Conservation (phyloP, 2,113 vertebrate species). For the Albula goreensis region DNA sequence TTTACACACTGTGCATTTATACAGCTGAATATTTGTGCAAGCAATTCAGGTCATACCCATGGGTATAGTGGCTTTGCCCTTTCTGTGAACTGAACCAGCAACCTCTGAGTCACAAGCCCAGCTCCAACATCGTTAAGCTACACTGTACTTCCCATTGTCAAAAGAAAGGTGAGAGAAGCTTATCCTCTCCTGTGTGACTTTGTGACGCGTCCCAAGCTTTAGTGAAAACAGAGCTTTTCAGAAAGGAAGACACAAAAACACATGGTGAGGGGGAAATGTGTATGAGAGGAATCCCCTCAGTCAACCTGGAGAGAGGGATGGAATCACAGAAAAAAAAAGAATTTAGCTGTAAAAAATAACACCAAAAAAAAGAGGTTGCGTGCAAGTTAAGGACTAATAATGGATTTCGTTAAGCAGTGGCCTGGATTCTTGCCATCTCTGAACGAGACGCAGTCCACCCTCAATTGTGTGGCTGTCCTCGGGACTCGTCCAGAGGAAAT, state of each 20-base stretch:
- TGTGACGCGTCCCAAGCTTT: not conserved
- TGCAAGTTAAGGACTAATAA: conserved; percentile 48
- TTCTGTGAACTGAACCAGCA: too few species aligned
- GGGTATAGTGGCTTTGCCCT: too few species aligned
- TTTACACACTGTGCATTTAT: too few species aligned
- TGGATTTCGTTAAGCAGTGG: conserved; percentile 40
- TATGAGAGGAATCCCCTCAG: not conserved
- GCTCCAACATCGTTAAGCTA: too few species aligned
- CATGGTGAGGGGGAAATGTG: not conserved
- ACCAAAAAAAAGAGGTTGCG: conserved; percentile 30
- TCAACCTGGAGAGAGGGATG: not conserved
- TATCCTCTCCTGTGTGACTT: too few species aligned
- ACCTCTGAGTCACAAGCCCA: too few species aligned
- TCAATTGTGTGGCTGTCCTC: not conserved
- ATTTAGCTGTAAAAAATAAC: not conserved
- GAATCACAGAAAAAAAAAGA: not conserved
- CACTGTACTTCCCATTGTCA: too few species aligned
- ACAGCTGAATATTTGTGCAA: too few species aligned
- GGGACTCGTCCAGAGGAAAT: not conserved
- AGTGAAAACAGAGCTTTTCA: not conserved
- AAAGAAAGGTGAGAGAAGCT: too few species aligned
- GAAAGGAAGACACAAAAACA: too few species aligned
- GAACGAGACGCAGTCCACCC: conserved; percentile 10
- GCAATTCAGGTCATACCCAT: too few species aligned
- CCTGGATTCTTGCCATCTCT: conserved; percentile 10